Percentiles rank a stretch among this genome's conserved stretches.
Evolutionary conservation across 2,888 invertebrate species (phyloP).

Genomic region (Erannis defoliaria): DNA sequence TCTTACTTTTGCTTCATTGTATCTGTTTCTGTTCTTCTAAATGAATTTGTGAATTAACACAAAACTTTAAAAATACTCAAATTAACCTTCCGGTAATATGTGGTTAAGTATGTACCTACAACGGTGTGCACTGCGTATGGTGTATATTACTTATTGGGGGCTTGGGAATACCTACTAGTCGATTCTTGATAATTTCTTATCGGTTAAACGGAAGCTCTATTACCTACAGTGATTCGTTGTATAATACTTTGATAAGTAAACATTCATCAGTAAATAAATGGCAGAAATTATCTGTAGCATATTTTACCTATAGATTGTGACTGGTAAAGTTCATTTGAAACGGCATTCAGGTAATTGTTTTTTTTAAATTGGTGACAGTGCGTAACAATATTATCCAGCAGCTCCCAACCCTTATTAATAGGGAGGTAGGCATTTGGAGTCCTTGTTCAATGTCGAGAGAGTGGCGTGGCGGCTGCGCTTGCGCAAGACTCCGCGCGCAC

Average conservation of each 20-base stretch:
- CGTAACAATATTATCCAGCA: background rate
- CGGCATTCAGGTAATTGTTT: too few relatives aligned
- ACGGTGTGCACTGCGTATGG: too few relatives aligned
- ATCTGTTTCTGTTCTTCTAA: too few relatives aligned
- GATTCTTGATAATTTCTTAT: background rate
- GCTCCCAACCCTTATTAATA: constrained; percentile 33
- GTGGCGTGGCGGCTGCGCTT: constrained; percentile 60
- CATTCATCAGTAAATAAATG: too few relatives aligned
- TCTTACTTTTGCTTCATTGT: too few relatives aligned
- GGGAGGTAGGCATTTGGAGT: constrained; percentile 51
- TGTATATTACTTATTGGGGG: background rate
- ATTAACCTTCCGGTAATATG: too few relatives aligned
- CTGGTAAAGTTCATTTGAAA: background rate
- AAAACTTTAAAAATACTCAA: too few relatives aligned
- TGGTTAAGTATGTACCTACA: too few relatives aligned
- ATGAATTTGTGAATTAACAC: too few relatives aligned
- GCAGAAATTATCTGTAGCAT: background rate
- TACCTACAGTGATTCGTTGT: background rate
- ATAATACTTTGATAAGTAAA: too few relatives aligned
- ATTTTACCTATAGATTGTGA: background rate
- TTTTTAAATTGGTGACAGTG: background rate
- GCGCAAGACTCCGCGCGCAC: constrained; percentile 57
- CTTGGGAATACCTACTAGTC: too few relatives aligned
- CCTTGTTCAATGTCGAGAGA: constrained; percentile 84
- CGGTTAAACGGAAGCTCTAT: background rate